Base-by-base conservation (phyloP, 2,113 vertebrate species). In the Lepidothrix coronata region DNA sequence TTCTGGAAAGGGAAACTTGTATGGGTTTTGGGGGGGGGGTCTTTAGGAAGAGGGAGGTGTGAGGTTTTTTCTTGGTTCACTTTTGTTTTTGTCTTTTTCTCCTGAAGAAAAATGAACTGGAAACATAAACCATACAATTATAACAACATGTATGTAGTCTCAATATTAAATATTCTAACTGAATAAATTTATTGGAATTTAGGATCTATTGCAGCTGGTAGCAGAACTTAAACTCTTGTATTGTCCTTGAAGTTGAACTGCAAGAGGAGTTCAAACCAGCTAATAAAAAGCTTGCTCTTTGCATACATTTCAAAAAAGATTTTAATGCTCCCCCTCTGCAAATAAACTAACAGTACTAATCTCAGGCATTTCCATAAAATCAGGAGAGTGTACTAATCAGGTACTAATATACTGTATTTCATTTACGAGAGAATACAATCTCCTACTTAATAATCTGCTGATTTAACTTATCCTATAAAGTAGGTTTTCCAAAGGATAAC, bases 41-140 rank as follows among this genome's bases (percentile, higher is more conserved):
- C 4, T 25, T 31, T 39, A 15, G 7, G 8, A 51, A 30, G 8
- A 3, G 1, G 5, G 1, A 41, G 14, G 1, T 59, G 4, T 12
- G 15, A 8, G 2, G 4, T 3, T 39, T 43, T 57, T 11, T 37
- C 3, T 14, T 43, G 3, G 5, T 39, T 72, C 31, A 6, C 3
- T 73, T 59, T 44, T 44, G 19, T 2, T 0, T 7, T 54, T 41
- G 4, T 20, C 14, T 25, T 6, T 51, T 48, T 43, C 70, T 61
- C 5, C 14, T n/a, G 9, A n/a, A 71, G 10, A 52, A 57, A 92
- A 71, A 13, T 24, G 0, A 58, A 5, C 5, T n/a, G 8, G 3
- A 76, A 76, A 39, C 2, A 51, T 14, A 83, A 76, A 20, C 2
- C 4, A 55, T 8, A n/a, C 8, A 35, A 58, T 39, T 46, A 11